These are phyloP conservation scores for Plodia interpunctella DNA, from an alignment of 1,140 invertebrate genomes.

Conservation along the genomic window DNA sequence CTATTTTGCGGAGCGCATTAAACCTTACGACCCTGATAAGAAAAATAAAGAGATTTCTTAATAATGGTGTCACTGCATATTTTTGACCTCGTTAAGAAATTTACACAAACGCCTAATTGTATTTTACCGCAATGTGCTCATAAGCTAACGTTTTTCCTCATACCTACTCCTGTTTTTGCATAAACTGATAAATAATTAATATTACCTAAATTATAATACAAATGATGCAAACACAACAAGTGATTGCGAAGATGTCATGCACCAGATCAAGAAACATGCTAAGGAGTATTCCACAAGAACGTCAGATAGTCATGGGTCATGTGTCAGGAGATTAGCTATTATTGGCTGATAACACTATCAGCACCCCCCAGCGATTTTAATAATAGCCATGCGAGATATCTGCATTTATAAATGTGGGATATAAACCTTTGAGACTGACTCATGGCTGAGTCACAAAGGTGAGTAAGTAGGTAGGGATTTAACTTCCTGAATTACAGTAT, in stretches of 20 bases:
- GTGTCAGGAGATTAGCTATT: slow-evolving; percentile 1
- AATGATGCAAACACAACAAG: background rate
- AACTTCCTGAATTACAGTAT: too few species aligned
- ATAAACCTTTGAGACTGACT: background rate
- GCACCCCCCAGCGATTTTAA: slow-evolving; percentile 1
- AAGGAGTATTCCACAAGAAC: background rate
- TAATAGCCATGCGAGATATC: background rate
- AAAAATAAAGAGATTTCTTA: too few species aligned
- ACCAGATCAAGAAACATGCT: background rate
- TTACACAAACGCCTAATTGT: too few species aligned
- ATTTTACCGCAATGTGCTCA: too few species aligned
- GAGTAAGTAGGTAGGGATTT: background rate
- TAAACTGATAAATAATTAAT: too few species aligned
- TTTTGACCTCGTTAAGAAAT: too few species aligned
- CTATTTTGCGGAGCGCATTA: too few species aligned
- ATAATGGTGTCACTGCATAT: too few species aligned
- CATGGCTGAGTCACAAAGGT: background rate
- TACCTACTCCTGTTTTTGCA: too few species aligned
- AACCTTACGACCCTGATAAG: too few species aligned
- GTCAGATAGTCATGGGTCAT: background rate
- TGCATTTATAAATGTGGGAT: background rate
- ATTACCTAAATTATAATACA: background rate
- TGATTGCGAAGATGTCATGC: background rate
- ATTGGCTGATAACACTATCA: background rate
- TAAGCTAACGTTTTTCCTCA: too few species aligned